Conservation (phyloP, 2,797 vertebrate species). For the Gastrophryne carolinensis region DNA sequence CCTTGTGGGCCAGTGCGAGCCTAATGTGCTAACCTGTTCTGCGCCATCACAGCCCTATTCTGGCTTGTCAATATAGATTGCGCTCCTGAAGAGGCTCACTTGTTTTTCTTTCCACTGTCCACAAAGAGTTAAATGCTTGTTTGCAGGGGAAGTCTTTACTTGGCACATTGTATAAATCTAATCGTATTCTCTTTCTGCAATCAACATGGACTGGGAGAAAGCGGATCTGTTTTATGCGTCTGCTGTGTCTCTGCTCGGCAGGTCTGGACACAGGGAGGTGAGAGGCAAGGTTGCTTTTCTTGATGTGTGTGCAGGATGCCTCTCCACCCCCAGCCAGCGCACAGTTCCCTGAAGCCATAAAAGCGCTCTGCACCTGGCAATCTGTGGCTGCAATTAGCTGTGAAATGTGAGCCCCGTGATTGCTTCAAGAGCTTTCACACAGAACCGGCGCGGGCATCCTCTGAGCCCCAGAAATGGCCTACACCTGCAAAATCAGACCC, state of each 20-base stretch:
- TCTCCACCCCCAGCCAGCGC: conserved; percentile 21
- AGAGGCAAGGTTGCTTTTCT: conserved; percentile 8
- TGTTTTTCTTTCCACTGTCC: not conserved
- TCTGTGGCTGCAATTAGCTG: conserved; percentile 50
- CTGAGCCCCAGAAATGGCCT: conserved; percentile 26
- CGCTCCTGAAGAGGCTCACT: too few species aligned
- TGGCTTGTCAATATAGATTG: too few species aligned
- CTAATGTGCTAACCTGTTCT: too few species aligned
- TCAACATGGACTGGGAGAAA: conserved; percentile 12
- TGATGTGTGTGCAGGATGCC: conserved; percentile 13
- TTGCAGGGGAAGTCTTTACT: conserved; percentile 4
- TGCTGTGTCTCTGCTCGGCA: conserved; percentile 36
- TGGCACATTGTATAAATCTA: conserved; percentile 6
- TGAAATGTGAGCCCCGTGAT: conserved; percentile 47
- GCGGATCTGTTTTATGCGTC: conserved; percentile 20
- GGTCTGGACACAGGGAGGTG: conserved; percentile 35
- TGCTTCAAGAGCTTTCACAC: conserved; percentile 46
- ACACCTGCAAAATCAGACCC: conserved; percentile 40
- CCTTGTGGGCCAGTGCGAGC: too few species aligned
- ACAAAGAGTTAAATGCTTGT: not conserved
- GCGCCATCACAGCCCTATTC: too few species aligned
- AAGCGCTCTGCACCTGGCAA: conserved; percentile 52
- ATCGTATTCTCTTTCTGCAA: not conserved
- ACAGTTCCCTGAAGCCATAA: conserved; percentile 50
- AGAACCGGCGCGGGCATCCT: conserved; percentile 38